Evolutionary conservation across 2,888 invertebrate genomes (phyloP).

Genomic region (Ditula angustiorana): DNA sequence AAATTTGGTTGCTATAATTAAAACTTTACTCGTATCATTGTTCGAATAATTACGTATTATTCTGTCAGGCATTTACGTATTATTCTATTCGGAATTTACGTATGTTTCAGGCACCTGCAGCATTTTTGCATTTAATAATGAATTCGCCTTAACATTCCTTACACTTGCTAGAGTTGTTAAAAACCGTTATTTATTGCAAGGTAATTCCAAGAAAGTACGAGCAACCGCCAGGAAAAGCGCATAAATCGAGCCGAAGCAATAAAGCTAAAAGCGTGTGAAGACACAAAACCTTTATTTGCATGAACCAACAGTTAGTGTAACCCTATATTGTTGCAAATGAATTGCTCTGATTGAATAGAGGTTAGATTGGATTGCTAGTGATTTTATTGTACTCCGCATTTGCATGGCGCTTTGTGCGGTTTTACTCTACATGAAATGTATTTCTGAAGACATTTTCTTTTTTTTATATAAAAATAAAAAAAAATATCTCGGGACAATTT

Average conservation of each 20-base stretch:
- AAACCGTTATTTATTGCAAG: slow-evolving; percentile 26
- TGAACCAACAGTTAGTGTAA: slow-evolving; percentile 50
- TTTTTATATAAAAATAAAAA: too few species aligned
- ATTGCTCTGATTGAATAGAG: slow-evolving; percentile 44
- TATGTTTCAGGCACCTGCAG: too few species aligned
- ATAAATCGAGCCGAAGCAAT: slow-evolving; percentile 52
- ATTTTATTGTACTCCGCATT: slow-evolving; percentile 19
- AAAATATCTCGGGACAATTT: too few species aligned
- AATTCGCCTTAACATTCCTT: neutral
- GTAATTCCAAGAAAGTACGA: slow-evolving; percentile 36
- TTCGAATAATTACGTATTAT: too few species aligned
- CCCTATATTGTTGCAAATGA: slow-evolving; percentile 47
- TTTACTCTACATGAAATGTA: too few species aligned
- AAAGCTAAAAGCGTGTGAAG: slow-evolving; percentile 55
- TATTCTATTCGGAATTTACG: too few species aligned
- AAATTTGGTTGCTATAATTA: too few species aligned
- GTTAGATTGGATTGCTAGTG: slow-evolving; percentile 29
- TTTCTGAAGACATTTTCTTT: too few species aligned
- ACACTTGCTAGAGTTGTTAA: neutral
- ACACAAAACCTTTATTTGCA: slow-evolving; percentile 49
- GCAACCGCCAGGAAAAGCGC: slow-evolving; percentile 39
- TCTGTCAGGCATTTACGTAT: too few species aligned
- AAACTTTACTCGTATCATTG: too few species aligned
- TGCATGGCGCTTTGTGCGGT: slow-evolving; percentile 3
- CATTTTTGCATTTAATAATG: neutral